Conservation (phyloP, 2,797 vertebrate species). For the Melanotaenia nigrans region DNA sequence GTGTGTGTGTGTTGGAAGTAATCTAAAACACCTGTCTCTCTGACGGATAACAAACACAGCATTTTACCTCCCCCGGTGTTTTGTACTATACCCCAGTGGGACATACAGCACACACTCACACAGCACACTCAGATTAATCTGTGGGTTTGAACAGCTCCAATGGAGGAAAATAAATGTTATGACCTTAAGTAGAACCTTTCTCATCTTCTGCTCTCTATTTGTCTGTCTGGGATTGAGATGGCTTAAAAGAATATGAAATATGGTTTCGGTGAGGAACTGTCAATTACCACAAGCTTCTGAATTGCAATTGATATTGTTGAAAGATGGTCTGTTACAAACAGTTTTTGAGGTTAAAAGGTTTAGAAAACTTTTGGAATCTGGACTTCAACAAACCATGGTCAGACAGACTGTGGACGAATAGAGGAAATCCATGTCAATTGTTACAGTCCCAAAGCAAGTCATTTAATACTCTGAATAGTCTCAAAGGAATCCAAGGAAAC, state of each 20-base stretch:
- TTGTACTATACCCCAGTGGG: conserved; percentile 66
- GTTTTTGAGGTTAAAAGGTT: not conserved
- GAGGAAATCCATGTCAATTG: not conserved
- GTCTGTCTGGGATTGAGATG: conserved; percentile 16
- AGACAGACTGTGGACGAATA: not conserved
- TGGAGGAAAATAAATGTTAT: conserved; percentile 61
- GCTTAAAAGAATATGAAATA: conserved; percentile 1
- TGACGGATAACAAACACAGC: conserved; percentile 84
- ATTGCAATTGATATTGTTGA: not conserved
- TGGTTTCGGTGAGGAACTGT: not conserved
- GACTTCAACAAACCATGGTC: not conserved
- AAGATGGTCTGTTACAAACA: not conserved
- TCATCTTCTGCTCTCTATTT: conserved; percentile 51
- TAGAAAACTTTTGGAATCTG: not conserved
- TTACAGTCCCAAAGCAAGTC: not conserved
- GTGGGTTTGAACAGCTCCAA: conserved; percentile 53
- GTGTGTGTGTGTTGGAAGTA: conserved; percentile 71
- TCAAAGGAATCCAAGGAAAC: not conserved
- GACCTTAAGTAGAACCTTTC: conserved; percentile 41
- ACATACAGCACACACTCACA: conserved; percentile 31
- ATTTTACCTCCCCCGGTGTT: conserved; percentile 79
- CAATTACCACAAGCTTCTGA: not conserved
- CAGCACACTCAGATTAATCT: conserved; percentile 63
- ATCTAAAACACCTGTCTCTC: conserved; percentile 80
- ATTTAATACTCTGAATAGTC: not conserved